Conservation (phyloP, 2,888 invertebrate genomes). For the Clepsis dumicolana region DNA sequence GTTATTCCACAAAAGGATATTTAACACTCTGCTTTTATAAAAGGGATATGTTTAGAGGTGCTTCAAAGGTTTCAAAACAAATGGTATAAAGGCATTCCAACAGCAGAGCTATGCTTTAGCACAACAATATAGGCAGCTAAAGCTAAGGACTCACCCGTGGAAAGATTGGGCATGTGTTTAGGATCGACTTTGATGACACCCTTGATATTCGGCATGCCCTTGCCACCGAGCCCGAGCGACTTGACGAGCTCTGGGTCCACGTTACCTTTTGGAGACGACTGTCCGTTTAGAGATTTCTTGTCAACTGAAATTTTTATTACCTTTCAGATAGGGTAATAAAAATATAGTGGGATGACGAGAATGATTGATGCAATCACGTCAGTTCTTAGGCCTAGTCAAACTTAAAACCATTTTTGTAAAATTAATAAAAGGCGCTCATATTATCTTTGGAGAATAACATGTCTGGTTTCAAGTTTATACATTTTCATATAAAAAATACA, state of each 20-base stretch:
- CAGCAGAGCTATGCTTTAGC: slow-evolving; percentile 1
- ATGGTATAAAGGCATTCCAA: slow-evolving; percentile 1
- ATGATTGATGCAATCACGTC: slow-evolving; percentile 5
- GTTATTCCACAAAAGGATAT: too few relatives aligned
- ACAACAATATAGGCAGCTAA: slow-evolving; percentile 29
- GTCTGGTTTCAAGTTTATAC: not conserved
- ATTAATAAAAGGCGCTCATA: too few relatives aligned
- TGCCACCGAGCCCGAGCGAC: slow-evolving; percentile 80
- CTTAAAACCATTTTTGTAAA: not conserved
- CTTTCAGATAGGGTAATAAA: slow-evolving; percentile 29
- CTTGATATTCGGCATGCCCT: slow-evolving; percentile 86
- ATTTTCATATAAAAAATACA: not conserved
- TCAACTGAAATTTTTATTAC: slow-evolving; percentile 59
- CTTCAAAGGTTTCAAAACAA: slow-evolving; percentile 1
- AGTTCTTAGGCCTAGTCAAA: not conserved
- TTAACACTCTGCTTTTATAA: too few relatives aligned
- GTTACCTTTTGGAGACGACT: slow-evolving; percentile 77
- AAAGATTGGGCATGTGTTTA: slow-evolving; percentile 88
- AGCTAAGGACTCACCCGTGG: slow-evolving; percentile 71
- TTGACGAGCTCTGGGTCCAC: slow-evolving; percentile 84
- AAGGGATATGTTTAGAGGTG: not conserved
- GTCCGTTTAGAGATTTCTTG: slow-evolving; percentile 81
- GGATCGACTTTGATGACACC: slow-evolving; percentile 91
- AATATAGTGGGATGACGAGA: slow-evolving; percentile 11
- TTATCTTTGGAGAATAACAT: too few relatives aligned